phyloP scores from a whole-genome alignment of 2,113 vertebrate species.

The Hyaena hyaena region DNA sequence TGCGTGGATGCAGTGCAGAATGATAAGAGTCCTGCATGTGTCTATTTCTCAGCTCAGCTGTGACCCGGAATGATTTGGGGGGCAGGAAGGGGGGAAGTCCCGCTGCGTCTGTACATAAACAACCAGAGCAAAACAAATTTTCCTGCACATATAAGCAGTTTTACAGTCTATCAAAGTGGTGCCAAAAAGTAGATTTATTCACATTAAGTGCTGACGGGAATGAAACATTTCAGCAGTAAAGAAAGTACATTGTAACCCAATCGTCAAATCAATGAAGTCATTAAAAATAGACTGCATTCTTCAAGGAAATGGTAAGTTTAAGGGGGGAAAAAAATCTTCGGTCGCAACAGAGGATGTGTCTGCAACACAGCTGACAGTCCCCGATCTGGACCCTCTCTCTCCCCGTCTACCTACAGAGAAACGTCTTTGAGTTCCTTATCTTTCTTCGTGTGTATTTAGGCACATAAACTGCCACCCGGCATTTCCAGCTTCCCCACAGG shows the following conservation, averaged over 20 bases:
- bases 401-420: constrained; percentile 73
- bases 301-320: constrained; percentile 79
- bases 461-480: constrained; percentile 79
- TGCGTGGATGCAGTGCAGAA: neutral
- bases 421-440: constrained; percentile 81
- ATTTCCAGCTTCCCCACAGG: constrained; percentile 82
- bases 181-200: constrained; percentile 84
- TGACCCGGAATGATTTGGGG: constrained; percentile 52
- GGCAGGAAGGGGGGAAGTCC: neutral
- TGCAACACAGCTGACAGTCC: constrained; percentile 81
- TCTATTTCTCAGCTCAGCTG: constrained; percentile 42
- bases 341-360: constrained; percentile 73
- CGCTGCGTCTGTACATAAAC: constrained; percentile 52
- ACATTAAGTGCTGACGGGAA: constrained; percentile 85
- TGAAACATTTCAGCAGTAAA: constrained; percentile 81
- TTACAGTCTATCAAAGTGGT: constrained; percentile 82
- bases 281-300: constrained; percentile 85
- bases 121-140: constrained; percentile 26
- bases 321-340: constrained; percentile 59
- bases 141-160: constrained; percentile 81
- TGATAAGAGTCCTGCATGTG: neutral
- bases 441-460: constrained; percentile 81
- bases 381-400: constrained; percentile 70
- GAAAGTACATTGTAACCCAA: constrained; percentile 80
- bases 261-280: constrained; percentile 87